Percentiles rank a stretch among this genome's conserved stretches.
Evolutionary conservation across 2,797 vertebrate species (phyloP).

Genomic region (Notamacropus eugenii): DNA sequence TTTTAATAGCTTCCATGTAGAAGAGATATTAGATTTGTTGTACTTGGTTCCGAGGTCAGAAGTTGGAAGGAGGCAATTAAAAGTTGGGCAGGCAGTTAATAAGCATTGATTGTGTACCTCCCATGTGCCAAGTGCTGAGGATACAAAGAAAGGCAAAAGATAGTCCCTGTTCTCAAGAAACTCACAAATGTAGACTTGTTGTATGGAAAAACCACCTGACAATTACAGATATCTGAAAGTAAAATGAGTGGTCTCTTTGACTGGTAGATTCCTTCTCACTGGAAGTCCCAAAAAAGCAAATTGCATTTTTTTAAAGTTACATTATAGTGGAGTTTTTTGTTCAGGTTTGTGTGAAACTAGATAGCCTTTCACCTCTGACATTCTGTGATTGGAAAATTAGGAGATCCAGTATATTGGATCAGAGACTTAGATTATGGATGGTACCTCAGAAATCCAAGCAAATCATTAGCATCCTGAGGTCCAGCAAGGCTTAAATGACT

Average conservation of each 20-base stretch:
- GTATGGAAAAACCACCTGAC: not conserved
- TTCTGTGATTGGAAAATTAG: not conserved
- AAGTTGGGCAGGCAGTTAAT: not conserved
- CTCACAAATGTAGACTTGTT: not conserved
- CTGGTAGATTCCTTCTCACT: not conserved
- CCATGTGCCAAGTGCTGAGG: not conserved
- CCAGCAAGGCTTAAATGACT: not conserved
- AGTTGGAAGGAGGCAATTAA: not conserved
- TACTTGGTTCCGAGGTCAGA: not conserved
- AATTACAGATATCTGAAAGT: not conserved
- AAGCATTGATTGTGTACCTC: not conserved
- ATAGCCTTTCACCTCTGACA: not conserved
- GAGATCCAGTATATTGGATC: not conserved
- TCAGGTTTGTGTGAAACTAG: not conserved
- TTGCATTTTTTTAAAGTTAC: not conserved
- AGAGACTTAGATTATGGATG: not conserved
- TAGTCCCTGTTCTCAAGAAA: not conserved
- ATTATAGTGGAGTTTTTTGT: not conserved
- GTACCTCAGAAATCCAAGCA: not conserved
- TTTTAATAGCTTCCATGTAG: not conserved
- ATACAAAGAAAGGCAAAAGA: not conserved
- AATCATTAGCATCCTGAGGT: not conserved
- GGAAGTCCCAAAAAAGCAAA: not conserved
- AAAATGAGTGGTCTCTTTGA: not conserved
- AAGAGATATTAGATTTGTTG: not conserved